phyloP scores from a whole-genome alignment of 2,113 vertebrate species.

The Elanus axillaris region DNA sequence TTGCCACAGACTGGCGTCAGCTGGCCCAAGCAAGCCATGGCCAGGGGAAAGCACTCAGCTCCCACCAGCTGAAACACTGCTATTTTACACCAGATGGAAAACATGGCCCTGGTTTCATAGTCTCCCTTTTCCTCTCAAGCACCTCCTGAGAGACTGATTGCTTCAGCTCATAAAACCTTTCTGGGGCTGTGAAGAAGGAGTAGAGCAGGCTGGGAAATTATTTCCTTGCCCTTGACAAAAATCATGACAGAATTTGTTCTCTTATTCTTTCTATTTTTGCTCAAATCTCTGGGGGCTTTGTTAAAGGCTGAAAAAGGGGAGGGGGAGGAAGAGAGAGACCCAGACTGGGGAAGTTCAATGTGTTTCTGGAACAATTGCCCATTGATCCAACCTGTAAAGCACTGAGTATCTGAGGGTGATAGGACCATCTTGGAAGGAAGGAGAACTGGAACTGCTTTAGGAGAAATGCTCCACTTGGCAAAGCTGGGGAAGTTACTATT shows the following conservation, averaged over 20 bases:
- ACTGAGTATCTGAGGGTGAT: background rate
- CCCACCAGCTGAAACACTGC: background rate
- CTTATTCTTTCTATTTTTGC: background rate
- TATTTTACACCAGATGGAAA: background rate
- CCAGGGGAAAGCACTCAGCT: background rate
- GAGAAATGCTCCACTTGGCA: background rate
- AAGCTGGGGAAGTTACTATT: background rate
- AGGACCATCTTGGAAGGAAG: background rate
- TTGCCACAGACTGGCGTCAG: background rate
- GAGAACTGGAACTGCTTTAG: background rate
- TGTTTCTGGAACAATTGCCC: background rate
- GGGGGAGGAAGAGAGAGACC: background rate
- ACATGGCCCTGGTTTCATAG: background rate
- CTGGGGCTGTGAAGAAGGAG: background rate
- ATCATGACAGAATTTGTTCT: background rate
- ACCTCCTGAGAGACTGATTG: background rate
- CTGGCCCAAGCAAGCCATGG: background rate
- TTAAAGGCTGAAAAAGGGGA: background rate
- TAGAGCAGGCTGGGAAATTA: background rate
- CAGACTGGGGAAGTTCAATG: background rate
- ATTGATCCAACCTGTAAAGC: background rate
- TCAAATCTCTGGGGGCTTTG: background rate
- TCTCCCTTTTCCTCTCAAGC: background rate
- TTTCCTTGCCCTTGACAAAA: slow-evolving; percentile 4
- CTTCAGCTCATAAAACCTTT: slow-evolving; percentile 21